phyloP scores from a whole-genome alignment of 2,797 vertebrate species.

The Mormyrus hasselquistii region DNA sequence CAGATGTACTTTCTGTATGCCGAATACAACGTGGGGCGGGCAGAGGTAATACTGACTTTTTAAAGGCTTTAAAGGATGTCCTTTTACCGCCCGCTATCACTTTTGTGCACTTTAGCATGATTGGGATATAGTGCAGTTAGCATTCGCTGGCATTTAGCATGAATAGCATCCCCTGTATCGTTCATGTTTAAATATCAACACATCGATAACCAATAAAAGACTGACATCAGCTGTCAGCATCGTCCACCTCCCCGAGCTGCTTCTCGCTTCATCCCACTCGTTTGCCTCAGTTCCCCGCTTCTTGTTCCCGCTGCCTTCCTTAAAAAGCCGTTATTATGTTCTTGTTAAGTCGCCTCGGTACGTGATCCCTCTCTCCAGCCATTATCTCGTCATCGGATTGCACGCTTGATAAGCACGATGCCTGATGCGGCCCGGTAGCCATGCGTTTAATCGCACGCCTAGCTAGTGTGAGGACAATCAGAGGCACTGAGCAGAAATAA shows the following conservation, averaged over 20 bases:
- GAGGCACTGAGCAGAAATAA: not conserved
- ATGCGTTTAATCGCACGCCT: not conserved
- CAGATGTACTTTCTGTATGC: not conserved
- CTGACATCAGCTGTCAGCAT: not conserved
- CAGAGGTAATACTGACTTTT: not conserved
- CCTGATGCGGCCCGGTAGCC: not conserved
- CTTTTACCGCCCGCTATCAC: not conserved
- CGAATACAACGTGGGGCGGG: not conserved
- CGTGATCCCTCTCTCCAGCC: not conserved
- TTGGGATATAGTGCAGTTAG: not conserved
- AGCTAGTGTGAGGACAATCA: not conserved
- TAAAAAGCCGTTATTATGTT: not conserved
- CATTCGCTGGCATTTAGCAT: not conserved
- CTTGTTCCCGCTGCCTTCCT: not conserved
- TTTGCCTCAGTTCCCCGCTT: not conserved
- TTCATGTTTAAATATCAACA: not conserved
- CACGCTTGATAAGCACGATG: not conserved
- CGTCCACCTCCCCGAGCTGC: not conserved
- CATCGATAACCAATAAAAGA: not conserved
- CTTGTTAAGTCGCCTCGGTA: not conserved
- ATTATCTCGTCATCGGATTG: not conserved
- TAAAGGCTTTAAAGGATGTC: not conserved
- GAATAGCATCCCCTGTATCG: not conserved
- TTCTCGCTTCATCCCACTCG: not conserved
- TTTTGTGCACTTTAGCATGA: not conserved